Conservation (phyloP, 2,888 invertebrate genomes). For the Andrena flavipes region DNA sequence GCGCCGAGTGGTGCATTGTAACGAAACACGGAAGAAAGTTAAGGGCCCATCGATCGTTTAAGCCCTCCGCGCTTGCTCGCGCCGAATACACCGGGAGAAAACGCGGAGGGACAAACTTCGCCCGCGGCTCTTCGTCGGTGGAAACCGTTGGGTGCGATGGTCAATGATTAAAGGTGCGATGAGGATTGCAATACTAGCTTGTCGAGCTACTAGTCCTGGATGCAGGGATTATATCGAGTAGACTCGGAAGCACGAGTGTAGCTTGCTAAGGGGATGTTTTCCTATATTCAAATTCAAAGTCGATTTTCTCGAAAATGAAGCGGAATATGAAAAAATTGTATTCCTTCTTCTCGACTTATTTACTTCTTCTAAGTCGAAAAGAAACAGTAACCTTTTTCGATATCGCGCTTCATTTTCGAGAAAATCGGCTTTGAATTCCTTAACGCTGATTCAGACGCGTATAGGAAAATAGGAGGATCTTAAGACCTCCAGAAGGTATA, state of each 20-base stretch:
- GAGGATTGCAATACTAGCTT: not conserved
- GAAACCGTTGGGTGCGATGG: not conserved
- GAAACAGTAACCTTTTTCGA: too few species aligned
- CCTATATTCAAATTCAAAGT: too few species aligned
- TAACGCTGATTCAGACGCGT: too few species aligned
- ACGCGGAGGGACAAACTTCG: not conserved
- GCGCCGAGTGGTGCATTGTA: conserved; percentile 69
- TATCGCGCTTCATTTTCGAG: too few species aligned
- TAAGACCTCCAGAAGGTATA: not conserved
- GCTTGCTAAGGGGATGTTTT: too few species aligned
- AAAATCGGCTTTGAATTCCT: too few species aligned
- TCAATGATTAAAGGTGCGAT: not conserved
- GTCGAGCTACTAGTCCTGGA: not conserved
- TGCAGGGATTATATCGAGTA: not conserved
- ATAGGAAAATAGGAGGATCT: too few species aligned
- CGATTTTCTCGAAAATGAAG: too few species aligned
- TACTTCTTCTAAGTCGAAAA: too few species aligned
- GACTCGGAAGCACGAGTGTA: not conserved
- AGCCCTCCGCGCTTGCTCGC: conserved; percentile 69
- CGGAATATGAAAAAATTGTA: too few species aligned
- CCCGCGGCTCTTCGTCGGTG: not conserved
- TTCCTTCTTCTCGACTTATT: too few species aligned
- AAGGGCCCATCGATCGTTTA: conserved; percentile 79
- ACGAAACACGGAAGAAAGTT: conserved; percentile 72
- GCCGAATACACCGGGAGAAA: conserved; percentile 25